Evolutionary conservation across 2,888 invertebrate genomes (phyloP).

Genomic region (Caenorhabditis afra): DNA sequence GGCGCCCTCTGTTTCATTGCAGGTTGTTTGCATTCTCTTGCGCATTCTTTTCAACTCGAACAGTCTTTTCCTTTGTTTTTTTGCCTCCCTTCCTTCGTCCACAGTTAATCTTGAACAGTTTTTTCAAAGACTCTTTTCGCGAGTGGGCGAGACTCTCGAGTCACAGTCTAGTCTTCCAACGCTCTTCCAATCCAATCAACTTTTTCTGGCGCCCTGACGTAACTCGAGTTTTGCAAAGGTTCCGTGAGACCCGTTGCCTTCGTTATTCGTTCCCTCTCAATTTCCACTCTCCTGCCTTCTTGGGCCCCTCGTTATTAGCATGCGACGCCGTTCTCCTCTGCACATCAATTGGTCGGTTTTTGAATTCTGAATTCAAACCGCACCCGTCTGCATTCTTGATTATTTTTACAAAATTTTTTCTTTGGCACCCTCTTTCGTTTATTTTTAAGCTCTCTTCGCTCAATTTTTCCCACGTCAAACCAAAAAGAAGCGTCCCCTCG

Average conservation of each 20-base stretch:
- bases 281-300: not conserved
- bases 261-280: not conserved
- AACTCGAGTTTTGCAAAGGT: not conserved
- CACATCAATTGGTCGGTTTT: constrained; percentile 22
- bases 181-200: not conserved
- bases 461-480: constrained; percentile 12
- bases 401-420: not conserved
- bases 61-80: constrained; percentile 33
- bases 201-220: too few relatives aligned
- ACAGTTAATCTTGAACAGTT: constrained; percentile 48
- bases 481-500: constrained; percentile 8
- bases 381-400: constrained; percentile 6
- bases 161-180: constrained; percentile 30
- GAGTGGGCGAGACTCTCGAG: constrained; percentile 10
- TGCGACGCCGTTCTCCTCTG: constrained; percentile 14
- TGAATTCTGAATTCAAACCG: constrained; percentile 18
- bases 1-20: constrained; percentile 28
- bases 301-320: constrained; percentile 6
- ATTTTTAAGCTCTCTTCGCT: constrained; percentile 12
- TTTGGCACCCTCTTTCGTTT: not conserved
- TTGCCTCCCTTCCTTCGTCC: constrained; percentile 5
- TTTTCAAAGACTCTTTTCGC: constrained; percentile 34
- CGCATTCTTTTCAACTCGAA: constrained; percentile 56
- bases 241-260: too few relatives aligned
- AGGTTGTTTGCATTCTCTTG: constrained; percentile 31